Base-by-base conservation (phyloP, 2,797 vertebrate species). In the Urosaurus nigricauda region DNA sequence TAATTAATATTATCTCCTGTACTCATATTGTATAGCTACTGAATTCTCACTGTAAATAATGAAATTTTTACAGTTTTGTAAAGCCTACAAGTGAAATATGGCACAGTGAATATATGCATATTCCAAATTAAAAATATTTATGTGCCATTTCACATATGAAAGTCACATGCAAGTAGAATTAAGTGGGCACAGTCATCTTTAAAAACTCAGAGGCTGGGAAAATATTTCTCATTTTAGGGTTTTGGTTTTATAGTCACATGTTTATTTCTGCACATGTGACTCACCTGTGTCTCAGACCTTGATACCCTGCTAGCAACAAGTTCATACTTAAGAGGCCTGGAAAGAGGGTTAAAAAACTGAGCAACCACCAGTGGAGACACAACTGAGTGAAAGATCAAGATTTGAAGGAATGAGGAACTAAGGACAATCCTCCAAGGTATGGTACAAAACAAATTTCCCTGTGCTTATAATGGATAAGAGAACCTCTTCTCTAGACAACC, bases 1-100 rank as follows among this genome's bases (percentile, higher is more conserved):
- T 8, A 83, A 17, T 3, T 71, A 43, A 53, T 53, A 51, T 79
- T 70, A 40, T 80, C 24, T 56, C n/a, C 65, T 40, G 7, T 71
- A 53, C 17, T 35, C 77, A 79, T 29, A 71, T 79, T 79, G 37
- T 71, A 2, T 16, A 58, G 53, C 16, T 32, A 68, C 13, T 80
- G 65, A 71, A 80, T 80, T 87, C 37, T 80, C 19, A 78, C 43
- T 47, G 21, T 86, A 65, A 78, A 86, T 19, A 63, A 47, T 5
- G 35, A n/a, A 51, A 51, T 86, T 32, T 11, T 40, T 32, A 71
- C 35, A 13, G 58, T 51, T 37, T 53, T 51, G 43, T 29, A 70
- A 51, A 83, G 26, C 2, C 26, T 47, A 32, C 51, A 83, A 26
- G 12, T 51, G 32, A 43, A 51, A 71, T 21, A 19, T 47, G 9